These are phyloP conservation scores for Psophia crepitans DNA, from an alignment of 2,113 vertebrate species.

Conservation along the genomic window DNA sequence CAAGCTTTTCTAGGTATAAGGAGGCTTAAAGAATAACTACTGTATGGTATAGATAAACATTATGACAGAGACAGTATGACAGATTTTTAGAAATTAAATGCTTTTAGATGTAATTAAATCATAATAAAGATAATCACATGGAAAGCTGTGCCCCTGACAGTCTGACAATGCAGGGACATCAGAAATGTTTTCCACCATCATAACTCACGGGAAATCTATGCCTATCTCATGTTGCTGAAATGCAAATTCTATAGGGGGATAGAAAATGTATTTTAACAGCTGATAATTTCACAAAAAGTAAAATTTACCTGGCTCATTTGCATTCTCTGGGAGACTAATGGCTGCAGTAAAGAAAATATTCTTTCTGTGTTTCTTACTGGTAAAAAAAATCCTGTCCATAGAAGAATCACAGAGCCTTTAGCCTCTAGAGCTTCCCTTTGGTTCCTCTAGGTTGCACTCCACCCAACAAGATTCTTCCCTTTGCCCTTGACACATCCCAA, in stretches of 20 bases:
- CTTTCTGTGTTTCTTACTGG: neutral
- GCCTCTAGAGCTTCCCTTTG: neutral
- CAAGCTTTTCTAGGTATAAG: neutral
- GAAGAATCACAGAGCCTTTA: neutral
- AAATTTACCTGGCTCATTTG: neutral
- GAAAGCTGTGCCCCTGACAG: neutral
- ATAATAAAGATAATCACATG: neutral
- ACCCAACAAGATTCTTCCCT: neutral
- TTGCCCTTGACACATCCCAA: neutral
- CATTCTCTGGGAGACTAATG: neutral
- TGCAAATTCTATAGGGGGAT: neutral
- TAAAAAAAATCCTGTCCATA: neutral
- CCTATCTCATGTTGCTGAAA: neutral
- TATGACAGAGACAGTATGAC: neutral
- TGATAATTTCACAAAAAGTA: neutral
- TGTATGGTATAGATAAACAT: conserved; percentile 28
- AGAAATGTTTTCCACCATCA: neutral
- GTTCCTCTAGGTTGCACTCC: neutral
- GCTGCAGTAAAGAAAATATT: neutral
- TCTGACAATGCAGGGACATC: neutral
- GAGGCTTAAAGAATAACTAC: neutral
- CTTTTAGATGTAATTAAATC: conserved; percentile 33
- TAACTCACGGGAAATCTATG: neutral
- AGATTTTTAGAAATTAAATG: neutral
- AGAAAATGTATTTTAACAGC: neutral